Conservation (phyloP, 2,888 invertebrate genomes). For the Spodoptera picta region DNA sequence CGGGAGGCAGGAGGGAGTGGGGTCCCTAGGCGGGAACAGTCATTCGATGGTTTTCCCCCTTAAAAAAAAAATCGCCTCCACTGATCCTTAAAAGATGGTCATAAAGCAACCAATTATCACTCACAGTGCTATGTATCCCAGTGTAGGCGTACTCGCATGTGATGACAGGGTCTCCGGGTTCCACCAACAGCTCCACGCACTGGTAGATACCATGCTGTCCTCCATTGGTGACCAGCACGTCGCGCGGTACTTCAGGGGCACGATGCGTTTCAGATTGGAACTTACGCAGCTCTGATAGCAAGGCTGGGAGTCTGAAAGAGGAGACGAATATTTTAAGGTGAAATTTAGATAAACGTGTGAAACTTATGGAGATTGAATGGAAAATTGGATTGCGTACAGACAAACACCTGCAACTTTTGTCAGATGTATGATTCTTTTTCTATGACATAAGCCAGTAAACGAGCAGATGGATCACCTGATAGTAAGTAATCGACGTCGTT, state of each 20-base stretch:
- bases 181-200: conserved; percentile 91
- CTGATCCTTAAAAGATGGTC: not conserved
- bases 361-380: too few relatives aligned
- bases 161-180: conserved; percentile 91
- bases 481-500: too few relatives aligned
- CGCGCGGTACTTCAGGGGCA: conserved; percentile 90
- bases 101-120: conserved; percentile 58
- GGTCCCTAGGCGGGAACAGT: too few relatives aligned
- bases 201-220: conserved; percentile 94
- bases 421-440: too few relatives aligned
- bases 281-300: conserved; percentile 89
- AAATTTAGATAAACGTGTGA: too few relatives aligned
- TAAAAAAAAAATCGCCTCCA: too few relatives aligned
- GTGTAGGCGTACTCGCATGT: conserved; percentile 92
- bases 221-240: conserved; percentile 92
- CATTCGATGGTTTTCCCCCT: too few relatives aligned
- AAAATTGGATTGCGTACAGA: not conserved
- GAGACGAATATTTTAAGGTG: too few relatives aligned
- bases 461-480: too few relatives aligned
- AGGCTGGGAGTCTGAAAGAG: conserved; percentile 84
- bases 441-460: too few relatives aligned
- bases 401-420: too few relatives aligned
- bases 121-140: conserved; percentile 91
- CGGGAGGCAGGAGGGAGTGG: too few relatives aligned
- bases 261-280: conserved; percentile 90